These are phyloP conservation scores for Cremastinae sp. DNA, from an alignment of 2,888 invertebrate species.

Conservation along the genomic window DNA sequence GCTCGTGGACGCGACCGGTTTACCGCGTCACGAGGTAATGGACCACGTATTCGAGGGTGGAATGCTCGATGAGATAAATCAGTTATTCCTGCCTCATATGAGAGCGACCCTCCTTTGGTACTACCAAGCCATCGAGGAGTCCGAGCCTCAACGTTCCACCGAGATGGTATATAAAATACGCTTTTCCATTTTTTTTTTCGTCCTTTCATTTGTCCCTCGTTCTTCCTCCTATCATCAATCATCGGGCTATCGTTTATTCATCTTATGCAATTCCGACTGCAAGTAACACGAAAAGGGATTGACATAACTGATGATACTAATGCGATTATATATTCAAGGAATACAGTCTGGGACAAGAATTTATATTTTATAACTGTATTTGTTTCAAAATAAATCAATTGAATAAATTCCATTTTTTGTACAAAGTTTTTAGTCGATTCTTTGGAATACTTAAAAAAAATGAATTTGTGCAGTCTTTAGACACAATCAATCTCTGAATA, in stretches of 20 bases:
- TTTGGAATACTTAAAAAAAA: too few species aligned
- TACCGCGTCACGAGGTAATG: slow-evolving; percentile 92
- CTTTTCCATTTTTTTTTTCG: neutral
- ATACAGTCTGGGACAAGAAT: slow-evolving; percentile 12
- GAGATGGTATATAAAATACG: slow-evolving; percentile 74
- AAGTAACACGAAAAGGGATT: slow-evolving; percentile 26
- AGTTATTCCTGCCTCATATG: slow-evolving; percentile 92
- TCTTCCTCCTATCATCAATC: slow-evolving; percentile 43
- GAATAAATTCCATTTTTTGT: too few species aligned
- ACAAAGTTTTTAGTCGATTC: too few species aligned
- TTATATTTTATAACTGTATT: neutral
- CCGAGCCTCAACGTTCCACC: slow-evolving; percentile 79
- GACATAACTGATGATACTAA: slow-evolving; percentile 42
- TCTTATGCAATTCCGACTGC: slow-evolving; percentile 38
- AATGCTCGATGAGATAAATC: slow-evolving; percentile 94
- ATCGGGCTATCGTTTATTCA: slow-evolving; percentile 36
- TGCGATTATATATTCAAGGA: slow-evolving; percentile 9
- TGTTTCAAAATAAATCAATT: too few species aligned
- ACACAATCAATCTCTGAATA: neutral
- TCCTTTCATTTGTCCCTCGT: neutral
- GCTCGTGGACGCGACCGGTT: slow-evolving; percentile 90
- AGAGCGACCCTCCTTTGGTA: slow-evolving; percentile 93
- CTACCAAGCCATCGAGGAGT: slow-evolving; percentile 92
- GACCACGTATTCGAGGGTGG: slow-evolving; percentile 95
- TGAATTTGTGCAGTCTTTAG: too few species aligned